Evolutionary conservation across 2,888 invertebrate genomes (phyloP).

Genomic region (Drosophila setosimentum): DNA sequence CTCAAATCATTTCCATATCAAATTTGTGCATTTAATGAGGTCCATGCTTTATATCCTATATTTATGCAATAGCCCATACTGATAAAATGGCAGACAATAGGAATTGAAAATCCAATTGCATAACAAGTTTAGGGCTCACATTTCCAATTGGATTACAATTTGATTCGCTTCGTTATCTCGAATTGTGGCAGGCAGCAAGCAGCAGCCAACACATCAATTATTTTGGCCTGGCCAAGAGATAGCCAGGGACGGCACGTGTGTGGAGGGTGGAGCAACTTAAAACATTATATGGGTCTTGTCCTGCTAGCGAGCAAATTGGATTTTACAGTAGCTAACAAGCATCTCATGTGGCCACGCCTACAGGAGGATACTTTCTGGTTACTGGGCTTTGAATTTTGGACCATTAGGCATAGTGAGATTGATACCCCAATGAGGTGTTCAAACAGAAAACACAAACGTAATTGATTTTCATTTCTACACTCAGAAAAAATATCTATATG

Average conservation of each 20-base stretch:
- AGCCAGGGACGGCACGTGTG: background rate
- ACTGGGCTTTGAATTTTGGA: background rate
- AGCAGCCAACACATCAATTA: slow-evolving; percentile 26
- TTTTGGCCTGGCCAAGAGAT: slow-evolving; percentile 8
- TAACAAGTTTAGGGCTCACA: slow-evolving; percentile 37
- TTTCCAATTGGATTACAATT: slow-evolving; percentile 44
- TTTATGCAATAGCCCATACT: slow-evolving; percentile 26
- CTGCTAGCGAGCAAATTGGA: slow-evolving; percentile 2
- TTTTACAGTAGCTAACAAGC: background rate
- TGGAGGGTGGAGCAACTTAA: background rate
- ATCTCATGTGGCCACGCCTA: background rate
- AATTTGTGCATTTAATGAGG: slow-evolving; percentile 18
- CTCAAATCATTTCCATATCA: slow-evolving; percentile 7
- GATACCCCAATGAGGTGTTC: slow-evolving; percentile 4
- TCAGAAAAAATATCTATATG: background rate
- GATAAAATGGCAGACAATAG: slow-evolving; percentile 28
- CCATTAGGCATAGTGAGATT: background rate
- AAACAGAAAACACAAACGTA: background rate
- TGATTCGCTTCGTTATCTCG: slow-evolving; percentile 28
- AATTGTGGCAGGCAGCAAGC: background rate
- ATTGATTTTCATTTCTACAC: slow-evolving; percentile 1
- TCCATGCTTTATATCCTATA: background rate
- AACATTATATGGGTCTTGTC: slow-evolving; percentile 6
- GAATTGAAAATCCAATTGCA: slow-evolving; percentile 34
- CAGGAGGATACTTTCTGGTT: background rate